phyloP scores from a whole-genome alignment of 53 echinoderm and acorn worm species.

The Stichopus horrens region DNA sequence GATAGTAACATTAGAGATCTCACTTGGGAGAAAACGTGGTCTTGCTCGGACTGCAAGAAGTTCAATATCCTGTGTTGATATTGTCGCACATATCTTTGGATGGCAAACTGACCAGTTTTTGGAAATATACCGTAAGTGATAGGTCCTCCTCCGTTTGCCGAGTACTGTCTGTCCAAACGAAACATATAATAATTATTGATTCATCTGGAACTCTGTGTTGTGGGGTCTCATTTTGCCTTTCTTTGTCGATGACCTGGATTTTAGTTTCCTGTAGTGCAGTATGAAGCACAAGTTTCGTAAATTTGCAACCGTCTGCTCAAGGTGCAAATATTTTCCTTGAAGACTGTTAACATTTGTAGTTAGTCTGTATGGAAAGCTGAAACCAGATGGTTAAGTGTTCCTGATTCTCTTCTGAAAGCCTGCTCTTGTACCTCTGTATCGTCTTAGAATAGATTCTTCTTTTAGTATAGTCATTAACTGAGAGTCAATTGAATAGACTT shows the following conservation, averaged over 20 bases:
- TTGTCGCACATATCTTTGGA: background rate
- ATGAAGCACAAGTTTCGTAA: too few relatives aligned
- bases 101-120: background rate
- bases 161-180: background rate
- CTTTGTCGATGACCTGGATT: background rate
- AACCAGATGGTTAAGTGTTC: background rate
- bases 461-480: background rate
- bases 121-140: too few relatives aligned
- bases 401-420: background rate
- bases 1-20: background rate
- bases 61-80: background rate
- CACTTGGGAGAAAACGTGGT: background rate
- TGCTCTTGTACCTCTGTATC: background rate
- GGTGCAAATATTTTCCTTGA: background rate
- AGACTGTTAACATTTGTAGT: background rate
- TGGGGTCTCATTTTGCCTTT: background rate
- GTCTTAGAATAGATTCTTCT: background rate
- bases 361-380: background rate
- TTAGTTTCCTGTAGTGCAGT: background rate
- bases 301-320: background rate
- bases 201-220: slow-evolving; percentile 4
- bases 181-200: background rate
- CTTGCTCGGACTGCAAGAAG: background rate
- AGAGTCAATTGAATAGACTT: background rate
- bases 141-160: background rate